A percentile compares a stretch with the other conserved stretches of the same genome.
Conservation (phyloP, 2,888 invertebrate species). For the Eulithis testata region DNA sequence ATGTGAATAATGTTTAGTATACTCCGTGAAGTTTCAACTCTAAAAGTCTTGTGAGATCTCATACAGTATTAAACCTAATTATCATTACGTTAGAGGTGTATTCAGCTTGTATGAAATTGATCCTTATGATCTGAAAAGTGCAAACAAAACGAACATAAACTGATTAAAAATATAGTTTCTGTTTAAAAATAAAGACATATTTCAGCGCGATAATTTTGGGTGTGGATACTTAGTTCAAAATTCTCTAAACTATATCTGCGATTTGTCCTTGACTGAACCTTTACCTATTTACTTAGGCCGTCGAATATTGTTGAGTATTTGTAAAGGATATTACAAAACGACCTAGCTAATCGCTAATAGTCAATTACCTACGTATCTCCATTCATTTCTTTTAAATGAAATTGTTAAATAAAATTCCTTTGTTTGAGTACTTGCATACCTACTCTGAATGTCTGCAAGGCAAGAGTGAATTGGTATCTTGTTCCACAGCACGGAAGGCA, state of each 20-base stretch:
- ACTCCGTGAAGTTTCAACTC: neutral
- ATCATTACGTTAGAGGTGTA: neutral
- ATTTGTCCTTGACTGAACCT: neutral
- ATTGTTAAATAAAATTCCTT: too few relatives aligned
- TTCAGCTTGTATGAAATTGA: neutral
- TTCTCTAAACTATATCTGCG: neutral
- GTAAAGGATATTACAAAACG: neutral
- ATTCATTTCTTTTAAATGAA: too few relatives aligned
- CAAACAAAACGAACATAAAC: too few relatives aligned
- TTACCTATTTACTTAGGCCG: neutral
- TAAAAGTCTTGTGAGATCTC: neutral
- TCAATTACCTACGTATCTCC: neutral
- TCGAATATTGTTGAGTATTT: slow-evolving; percentile 3
- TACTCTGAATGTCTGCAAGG: too few relatives aligned
- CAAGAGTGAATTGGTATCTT: too few relatives aligned
- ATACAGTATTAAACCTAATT: neutral
- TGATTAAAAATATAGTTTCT: too few relatives aligned
- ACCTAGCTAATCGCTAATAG: neutral
- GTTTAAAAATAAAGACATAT: too few relatives aligned
- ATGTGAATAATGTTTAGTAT: neutral
- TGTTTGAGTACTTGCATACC: too few relatives aligned
- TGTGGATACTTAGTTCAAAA: too few relatives aligned
- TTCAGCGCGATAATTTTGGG: too few relatives aligned
- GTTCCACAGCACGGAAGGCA: too few relatives aligned
- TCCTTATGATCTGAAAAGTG: too few relatives aligned